Percentiles rank a stretch among this genome's conserved stretches.
These are phyloP conservation scores for Eulemur rubriventer DNA, from an alignment of 2,797 vertebrate genomes.

Conservation along the genomic window DNA sequence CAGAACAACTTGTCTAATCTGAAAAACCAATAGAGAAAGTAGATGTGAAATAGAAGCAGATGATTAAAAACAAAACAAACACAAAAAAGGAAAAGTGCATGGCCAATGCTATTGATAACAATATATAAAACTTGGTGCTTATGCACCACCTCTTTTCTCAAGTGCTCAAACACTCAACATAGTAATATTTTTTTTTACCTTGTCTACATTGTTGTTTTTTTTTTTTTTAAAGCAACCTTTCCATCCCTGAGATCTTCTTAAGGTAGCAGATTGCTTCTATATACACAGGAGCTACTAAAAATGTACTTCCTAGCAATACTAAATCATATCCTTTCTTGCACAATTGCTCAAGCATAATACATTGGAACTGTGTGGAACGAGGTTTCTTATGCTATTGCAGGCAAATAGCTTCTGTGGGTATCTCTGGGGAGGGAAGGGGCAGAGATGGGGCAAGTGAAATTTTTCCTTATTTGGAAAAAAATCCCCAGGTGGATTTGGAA, in stretches of 20 bases:
- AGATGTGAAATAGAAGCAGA: background rate
- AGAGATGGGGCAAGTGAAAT: background rate
- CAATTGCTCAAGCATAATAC: background rate
- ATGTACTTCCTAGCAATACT: background rate
- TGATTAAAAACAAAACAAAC: conserved; percentile 18
- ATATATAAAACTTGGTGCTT: background rate
- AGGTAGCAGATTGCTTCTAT: background rate
- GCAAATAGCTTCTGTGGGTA: background rate
- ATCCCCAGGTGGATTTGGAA: background rate
- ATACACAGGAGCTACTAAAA: background rate
- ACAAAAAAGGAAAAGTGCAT: background rate
- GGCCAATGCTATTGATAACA: background rate
- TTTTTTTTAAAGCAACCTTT: background rate
- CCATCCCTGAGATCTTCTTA: background rate
- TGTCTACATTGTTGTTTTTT: background rate
- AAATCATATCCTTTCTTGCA: background rate
- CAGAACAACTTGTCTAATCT: background rate
- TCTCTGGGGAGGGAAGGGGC: background rate
- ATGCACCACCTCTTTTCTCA: conserved; percentile 13
- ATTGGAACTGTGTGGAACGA: background rate
- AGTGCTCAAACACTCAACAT: background rate
- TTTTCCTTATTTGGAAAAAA: background rate
- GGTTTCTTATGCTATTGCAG: background rate
- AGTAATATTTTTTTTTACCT: background rate
- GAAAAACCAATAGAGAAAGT: background rate